Base-by-base conservation (phyloP, 2,888 invertebrate genomes). In the Chorisops tibialis region DNA sequence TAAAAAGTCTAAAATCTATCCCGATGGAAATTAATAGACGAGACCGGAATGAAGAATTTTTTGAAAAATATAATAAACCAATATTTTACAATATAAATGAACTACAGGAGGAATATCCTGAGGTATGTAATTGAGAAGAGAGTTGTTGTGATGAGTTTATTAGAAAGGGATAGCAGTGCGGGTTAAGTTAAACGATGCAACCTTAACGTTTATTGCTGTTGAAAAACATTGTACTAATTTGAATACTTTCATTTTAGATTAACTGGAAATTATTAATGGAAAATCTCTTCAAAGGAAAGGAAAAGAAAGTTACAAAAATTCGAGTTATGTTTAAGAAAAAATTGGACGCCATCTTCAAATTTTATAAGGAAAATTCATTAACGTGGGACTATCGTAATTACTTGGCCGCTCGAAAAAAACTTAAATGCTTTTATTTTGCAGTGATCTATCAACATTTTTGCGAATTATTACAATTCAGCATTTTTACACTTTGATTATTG, bases 261-360 rank as follows among this genome's bases (percentile, higher is more conserved):
- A 63, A 63, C 16, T 63, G 63, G 63, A 47, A 52, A 37, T 37
- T 14, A 3, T 24, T 63, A 1, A 39, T 63, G 16, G 43, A 24
- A 1, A 60, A 52, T 22, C n/a, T 56, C 12, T 63, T 63, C 47
- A 41, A 61, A 61, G 50, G 21, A 2, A 18, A 43, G 12, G 24
- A 14, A 11, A 6, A 19, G 14, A 47, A 60, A n/a, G 38, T 63
- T 11, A 14, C 41, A 11, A 49, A 50, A 24, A 16, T 63, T 37
- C 39, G 56, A 18, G 6, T 63, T 4, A 30, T 63, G 30, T 63
- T 60, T 30, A 63, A 63, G 14, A 56, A 56, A 11, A 22, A 49
- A 2, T 38, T 63, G 18, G 63, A 63, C 12, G 49, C 39, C 35
- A 49, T 63, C 6, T 56, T 63, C 38, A 16, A 54, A 19, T 63